Percentiles rank a stretch among this genome's conserved stretches.
Conservation (phyloP, 2,113 vertebrate species). For the Ahaetulla prasina region DNA sequence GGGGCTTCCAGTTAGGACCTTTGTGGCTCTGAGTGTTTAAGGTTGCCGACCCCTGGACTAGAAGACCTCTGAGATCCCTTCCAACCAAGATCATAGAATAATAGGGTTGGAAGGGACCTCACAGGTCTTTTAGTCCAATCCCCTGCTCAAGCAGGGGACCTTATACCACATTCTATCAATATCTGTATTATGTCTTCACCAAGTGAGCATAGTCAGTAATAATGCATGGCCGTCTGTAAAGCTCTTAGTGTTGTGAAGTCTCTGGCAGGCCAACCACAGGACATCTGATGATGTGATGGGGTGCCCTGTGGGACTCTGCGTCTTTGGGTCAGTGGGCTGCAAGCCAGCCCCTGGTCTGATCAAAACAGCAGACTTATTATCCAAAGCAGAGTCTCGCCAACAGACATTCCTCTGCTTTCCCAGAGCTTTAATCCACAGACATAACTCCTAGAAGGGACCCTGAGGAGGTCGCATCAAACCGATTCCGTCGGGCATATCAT, state of each 20-base stretch:
- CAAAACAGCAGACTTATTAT: not conserved
- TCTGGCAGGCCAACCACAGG: not conserved
- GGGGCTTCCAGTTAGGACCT: no score
- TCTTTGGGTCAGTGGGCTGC: not conserved
- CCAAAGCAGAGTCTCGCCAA: not conserved
- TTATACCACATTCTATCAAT: no score
- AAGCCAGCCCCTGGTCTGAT: not conserved
- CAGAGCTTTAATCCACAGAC: not conserved
- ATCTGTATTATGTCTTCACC: not conserved
- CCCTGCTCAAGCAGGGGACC: no score
- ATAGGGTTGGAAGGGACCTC: no score
- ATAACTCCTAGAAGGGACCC: not conserved
- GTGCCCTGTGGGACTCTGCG: not conserved
- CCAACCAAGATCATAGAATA: no score
- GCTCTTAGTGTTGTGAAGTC: no score
- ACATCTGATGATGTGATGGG: no score
- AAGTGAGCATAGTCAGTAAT: not conserved
- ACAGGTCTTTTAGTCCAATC: no score
- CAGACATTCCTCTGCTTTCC: not conserved
- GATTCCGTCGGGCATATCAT: not conserved
- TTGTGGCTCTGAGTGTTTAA: no score
- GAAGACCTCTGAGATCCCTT: no score
- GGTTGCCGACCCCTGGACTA: no score
- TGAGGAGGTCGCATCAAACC: not conserved
- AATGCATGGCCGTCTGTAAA: not conserved